Evolutionary conservation across 2,888 invertebrate species (phyloP), one percentile per base, ranked within the genome.

Genomic region (Argyra leucocephala): DNA sequence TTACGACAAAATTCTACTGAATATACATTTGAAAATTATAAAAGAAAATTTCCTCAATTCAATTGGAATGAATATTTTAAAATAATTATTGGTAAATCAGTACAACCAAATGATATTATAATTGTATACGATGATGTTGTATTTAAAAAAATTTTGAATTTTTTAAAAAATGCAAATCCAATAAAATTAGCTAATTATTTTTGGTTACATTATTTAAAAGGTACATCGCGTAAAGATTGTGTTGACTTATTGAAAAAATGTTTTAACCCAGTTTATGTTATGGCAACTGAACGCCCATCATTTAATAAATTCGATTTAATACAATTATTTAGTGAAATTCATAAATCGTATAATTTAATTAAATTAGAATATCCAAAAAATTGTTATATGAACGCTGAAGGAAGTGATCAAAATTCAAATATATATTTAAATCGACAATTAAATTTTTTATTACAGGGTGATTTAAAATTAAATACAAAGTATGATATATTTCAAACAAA

Each of bases 361-460:
- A 48, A 2, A 48, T 3, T 1, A 1, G 18, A 48, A n/a, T 67
- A 77, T 23, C 67, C 68, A 4, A 64, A 69, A 48, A 75, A 73
- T 4, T 78, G 79, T 79, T 74, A 78, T 59, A 78, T 78, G 63
- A 78, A 78, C 67, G 75, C 78, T 62, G 74, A 78, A 0, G 70
- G 72, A 61, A 73, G 18, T 48, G 15, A 15, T 18, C 48, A 75
- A 63, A 73, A 74, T 48, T 76, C 79, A 0, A 74, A 73, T 24
- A 71, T 72, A 4, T 77, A 76, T 61, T 69, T 76, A 12, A 73
- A 74, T 2, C 72, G 74, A 18, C 66, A 76, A 7, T 76, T 78
- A 70, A 77, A 78, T 37, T 66, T 73, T 15, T 74, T 74, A 5
- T 67, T 78, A 0, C 75, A 74, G 63, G 77, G 79, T 0, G 74